Conservation (phyloP, 2,797 vertebrate species). For the Enteromius radiatus region DNA sequence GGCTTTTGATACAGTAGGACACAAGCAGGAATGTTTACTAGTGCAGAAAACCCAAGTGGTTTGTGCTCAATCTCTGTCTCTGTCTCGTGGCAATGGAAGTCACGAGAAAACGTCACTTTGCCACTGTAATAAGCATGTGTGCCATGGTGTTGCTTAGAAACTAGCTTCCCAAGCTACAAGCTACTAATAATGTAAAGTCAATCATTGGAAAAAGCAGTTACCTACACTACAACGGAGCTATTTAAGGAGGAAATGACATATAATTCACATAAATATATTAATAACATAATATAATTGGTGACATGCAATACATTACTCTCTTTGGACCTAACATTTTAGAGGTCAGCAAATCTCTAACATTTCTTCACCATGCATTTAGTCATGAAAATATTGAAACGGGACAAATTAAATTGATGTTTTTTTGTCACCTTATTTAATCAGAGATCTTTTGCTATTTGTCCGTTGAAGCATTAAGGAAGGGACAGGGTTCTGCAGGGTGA, state of each 20-base stretch:
- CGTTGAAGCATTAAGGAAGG: neutral
- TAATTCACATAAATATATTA: neutral
- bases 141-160: conserved; percentile 20
- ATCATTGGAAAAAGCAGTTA: neutral
- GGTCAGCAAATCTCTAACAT: neutral
- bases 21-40: conserved; percentile 3
- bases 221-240: neutral
- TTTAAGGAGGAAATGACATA: neutral
- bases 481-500: neutral
- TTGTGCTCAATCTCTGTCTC: neutral
- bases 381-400: neutral
- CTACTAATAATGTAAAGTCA: neutral
- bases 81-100: conserved; percentile 18
- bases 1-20: conserved; percentile 20
- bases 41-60: neutral
- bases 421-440: neutral
- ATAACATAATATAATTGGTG: neutral
- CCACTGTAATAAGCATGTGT: conserved; percentile 13
- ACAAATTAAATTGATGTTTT: neutral
- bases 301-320: neutral
- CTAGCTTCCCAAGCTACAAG: conserved; percentile 8
- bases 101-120: conserved; percentile 1
- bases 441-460: neutral
- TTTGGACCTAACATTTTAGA: neutral
- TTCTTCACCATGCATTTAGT: neutral